A percentile compares a stretch with the other conserved stretches of the same genome.
Evolutionary conservation across 2,113 vertebrate species (phyloP).

Genomic region (Ammodytes marinus): DNA sequence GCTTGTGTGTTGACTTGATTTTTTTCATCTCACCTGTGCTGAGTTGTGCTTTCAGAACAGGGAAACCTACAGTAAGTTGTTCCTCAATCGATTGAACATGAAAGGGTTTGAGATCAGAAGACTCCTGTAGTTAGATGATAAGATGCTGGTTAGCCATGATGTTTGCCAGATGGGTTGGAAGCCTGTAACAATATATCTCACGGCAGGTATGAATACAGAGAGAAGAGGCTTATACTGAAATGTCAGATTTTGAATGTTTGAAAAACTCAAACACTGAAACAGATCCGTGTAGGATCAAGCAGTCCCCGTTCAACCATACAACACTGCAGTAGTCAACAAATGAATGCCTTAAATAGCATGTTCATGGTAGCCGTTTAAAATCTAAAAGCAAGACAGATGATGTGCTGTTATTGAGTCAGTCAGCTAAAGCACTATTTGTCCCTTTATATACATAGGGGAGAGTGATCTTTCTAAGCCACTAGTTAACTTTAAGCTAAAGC

Average conservation of each 20-base stretch:
- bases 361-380: background rate
- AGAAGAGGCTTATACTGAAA: background rate
- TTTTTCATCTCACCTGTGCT: background rate
- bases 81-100: background rate
- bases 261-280: background rate
- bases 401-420: background rate
- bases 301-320: background rate
- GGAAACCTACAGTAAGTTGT: background rate
- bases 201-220: background rate
- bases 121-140: background rate
- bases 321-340: background rate
- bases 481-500: slow-evolving; percentile 63
- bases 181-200: background rate
- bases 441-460: background rate
- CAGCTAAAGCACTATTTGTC: background rate
- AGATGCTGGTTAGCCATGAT: background rate
- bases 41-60: background rate
- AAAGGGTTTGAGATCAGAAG: background rate
- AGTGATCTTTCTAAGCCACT: slow-evolving; percentile 43
- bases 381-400: background rate
- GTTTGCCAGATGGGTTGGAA: background rate
- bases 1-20: background rate
- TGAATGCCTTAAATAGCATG: background rate
- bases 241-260: background rate
- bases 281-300: background rate